phyloP scores from a whole-genome alignment of 2,888 invertebrate genomes.

The Aquatica leii region DNA sequence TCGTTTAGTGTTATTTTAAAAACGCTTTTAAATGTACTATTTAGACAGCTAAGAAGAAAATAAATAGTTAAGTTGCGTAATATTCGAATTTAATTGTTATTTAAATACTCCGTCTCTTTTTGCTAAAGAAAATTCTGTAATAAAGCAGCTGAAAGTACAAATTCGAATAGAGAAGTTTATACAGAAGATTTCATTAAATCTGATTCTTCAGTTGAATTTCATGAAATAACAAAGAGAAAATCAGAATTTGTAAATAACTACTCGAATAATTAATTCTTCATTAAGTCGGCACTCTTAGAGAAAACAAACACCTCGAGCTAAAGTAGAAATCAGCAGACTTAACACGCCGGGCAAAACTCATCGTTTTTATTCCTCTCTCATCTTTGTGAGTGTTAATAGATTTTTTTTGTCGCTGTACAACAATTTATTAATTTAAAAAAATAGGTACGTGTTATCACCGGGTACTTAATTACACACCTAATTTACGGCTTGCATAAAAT shows the following conservation, averaged over 20 bases:
- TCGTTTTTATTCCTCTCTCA: background rate
- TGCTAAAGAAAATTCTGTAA: background rate
- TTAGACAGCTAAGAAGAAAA: too few species aligned
- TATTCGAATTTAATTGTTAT: background rate
- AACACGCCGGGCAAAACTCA: constrained; percentile 25
- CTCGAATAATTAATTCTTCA: constrained; percentile 42
- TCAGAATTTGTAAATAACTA: constrained; percentile 34
- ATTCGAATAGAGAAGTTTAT: constrained; percentile 19
- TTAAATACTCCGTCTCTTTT: background rate
- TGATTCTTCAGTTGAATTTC: constrained; percentile 29
- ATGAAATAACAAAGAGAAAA: constrained; percentile 27
- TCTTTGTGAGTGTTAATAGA: background rate
- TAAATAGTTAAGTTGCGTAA: background rate
- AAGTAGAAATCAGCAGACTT: constrained; percentile 39
- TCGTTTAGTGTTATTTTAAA: too few species aligned
- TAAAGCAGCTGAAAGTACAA: constrained; percentile 16
- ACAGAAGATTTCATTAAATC: constrained; percentile 26
- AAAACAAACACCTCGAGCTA: constrained; percentile 43
- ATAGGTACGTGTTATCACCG: background rate
- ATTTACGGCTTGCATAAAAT: constrained; percentile 1
- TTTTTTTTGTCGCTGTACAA: background rate
- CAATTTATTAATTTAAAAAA: too few species aligned
- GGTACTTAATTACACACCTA: background rate
- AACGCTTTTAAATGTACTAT: too few species aligned
- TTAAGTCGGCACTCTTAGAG: constrained; percentile 39